Evolutionary conservation across 2,113 vertebrate genomes (phyloP).

Genomic region (Sterna hirundo): DNA sequence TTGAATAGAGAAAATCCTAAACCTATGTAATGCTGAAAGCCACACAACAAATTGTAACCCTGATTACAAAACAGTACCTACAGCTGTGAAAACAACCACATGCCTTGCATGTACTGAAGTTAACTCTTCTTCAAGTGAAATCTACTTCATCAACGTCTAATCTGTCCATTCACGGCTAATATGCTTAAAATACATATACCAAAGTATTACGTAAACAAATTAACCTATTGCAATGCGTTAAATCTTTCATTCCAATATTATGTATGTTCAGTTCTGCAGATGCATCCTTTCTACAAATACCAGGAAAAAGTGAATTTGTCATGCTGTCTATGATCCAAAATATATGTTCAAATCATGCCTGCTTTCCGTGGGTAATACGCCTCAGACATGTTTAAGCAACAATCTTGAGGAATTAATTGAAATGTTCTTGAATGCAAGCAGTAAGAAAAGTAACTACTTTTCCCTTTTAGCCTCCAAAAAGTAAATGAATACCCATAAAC

Average conservation of each 20-base stretch:
- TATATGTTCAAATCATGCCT: background rate
- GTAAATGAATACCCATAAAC: background rate
- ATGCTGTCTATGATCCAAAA: background rate
- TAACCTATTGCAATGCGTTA: background rate
- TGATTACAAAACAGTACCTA: background rate
- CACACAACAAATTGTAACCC: background rate
- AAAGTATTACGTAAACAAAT: background rate
- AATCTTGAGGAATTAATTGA: background rate
- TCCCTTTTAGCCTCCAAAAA: background rate
- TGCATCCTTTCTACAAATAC: background rate
- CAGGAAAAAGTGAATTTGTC: background rate
- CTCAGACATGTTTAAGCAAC: background rate
- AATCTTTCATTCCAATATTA: background rate
- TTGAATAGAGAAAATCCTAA: background rate
- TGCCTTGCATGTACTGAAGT: background rate
- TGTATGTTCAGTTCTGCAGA: background rate
- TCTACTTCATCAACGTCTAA: background rate
- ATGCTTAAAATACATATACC: background rate
- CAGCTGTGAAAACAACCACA: background rate
- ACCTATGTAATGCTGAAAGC: rapidly evolving
- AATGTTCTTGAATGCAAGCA: background rate
- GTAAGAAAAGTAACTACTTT: background rate
- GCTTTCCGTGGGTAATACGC: background rate
- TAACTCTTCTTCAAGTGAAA: background rate
- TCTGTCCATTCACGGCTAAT: background rate